Conservation (phyloP, 2,797 vertebrate species). For the Columba guinea region DNA sequence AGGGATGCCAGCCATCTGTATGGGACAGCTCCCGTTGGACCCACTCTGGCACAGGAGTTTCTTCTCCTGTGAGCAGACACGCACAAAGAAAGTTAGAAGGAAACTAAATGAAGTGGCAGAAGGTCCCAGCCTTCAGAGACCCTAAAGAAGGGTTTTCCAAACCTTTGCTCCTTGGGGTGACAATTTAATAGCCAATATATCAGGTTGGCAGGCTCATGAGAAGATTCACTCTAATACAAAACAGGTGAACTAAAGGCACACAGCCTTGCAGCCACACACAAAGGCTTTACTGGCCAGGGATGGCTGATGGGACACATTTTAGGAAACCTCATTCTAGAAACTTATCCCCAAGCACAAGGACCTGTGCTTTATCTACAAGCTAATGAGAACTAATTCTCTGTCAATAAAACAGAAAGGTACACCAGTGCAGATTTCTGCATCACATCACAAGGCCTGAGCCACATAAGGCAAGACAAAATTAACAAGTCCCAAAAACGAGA, state of each 20-base stretch:
- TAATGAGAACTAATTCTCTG: not conserved
- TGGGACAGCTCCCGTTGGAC: slow-evolving; percentile 81
- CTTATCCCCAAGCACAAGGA: not conserved
- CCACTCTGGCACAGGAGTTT: slow-evolving; percentile 84
- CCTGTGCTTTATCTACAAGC: not conserved
- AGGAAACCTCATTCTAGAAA: not conserved
- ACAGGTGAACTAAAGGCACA: not conserved
- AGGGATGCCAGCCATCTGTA: slow-evolving; percentile 57
- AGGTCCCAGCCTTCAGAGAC: not conserved
- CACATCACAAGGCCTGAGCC: not conserved
- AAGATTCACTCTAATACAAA: not conserved
- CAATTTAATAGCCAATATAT: not conserved
- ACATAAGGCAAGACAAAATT: not conserved
- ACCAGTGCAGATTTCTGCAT: not conserved
- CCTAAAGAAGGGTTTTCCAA: not conserved
- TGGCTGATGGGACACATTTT: not conserved
- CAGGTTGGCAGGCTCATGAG: not conserved
- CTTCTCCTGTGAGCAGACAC: not conserved
- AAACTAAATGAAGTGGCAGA: not conserved
- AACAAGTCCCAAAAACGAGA: not conserved
- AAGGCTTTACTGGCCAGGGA: not conserved
- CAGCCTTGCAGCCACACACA: not conserved
- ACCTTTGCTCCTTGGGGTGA: not conserved
- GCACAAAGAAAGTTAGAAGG: not conserved
- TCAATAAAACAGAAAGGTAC: not conserved